phyloP scores from a whole-genome alignment of 1,140 invertebrate species.

The Phenacoccus solenopsis region DNA sequence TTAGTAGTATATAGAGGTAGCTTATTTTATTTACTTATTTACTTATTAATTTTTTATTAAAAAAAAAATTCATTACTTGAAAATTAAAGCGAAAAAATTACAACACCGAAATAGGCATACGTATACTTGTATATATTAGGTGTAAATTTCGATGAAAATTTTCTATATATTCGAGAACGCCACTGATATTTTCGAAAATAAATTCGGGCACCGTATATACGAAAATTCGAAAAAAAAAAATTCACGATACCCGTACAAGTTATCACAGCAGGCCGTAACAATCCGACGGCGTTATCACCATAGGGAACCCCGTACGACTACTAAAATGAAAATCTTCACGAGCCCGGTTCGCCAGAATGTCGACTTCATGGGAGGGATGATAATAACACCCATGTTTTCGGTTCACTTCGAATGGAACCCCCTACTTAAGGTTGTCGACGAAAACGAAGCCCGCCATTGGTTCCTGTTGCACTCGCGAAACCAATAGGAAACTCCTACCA shows the following conservation, averaged over 20 bases:
- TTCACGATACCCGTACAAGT: not conserved
- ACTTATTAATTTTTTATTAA: too few relatives aligned
- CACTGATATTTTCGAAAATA: not conserved
- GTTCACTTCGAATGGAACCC: not conserved
- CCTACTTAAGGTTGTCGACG: not conserved
- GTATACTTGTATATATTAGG: too few relatives aligned
- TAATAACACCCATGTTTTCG: not conserved
- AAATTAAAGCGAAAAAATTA: too few relatives aligned
- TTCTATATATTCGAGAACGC: too few relatives aligned
- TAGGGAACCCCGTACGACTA: slow-evolving; percentile 11
- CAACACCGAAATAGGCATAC: too few relatives aligned
- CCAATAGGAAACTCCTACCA: not conserved
- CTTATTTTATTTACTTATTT: too few relatives aligned
- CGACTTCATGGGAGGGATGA: not conserved
- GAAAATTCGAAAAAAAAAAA: not conserved
- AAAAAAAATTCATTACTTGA: too few relatives aligned
- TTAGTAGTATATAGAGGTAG: too few relatives aligned
- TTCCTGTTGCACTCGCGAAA: not conserved
- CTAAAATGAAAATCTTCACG: not conserved
- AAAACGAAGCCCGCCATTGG: not conserved
- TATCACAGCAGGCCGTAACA: slow-evolving; percentile 11
- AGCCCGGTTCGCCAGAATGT: not conserved
- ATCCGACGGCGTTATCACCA: slow-evolving; percentile 5
- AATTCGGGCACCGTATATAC: not conserved
- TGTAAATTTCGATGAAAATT: too few relatives aligned